These are phyloP conservation scores for Murina feae DNA, from an alignment of 2,113 vertebrate genomes.

Conservation along the genomic window DNA sequence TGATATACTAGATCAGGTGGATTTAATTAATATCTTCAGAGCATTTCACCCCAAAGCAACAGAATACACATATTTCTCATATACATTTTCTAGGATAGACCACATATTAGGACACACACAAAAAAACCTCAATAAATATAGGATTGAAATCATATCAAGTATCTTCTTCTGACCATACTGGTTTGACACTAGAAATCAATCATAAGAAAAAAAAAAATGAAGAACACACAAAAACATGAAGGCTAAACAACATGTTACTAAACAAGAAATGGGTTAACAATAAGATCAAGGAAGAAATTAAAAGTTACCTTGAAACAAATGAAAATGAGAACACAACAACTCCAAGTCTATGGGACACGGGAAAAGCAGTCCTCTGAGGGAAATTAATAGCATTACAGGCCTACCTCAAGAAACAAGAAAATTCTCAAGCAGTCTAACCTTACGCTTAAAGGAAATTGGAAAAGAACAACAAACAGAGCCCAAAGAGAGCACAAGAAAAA, in stretches of 20 bases:
- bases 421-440: not conserved
- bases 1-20: not conserved
- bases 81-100: not conserved
- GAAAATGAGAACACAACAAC: not conserved
- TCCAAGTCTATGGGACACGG: not conserved
- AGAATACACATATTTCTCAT: not conserved
- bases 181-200: not conserved
- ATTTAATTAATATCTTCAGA: not conserved
- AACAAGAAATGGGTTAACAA: not conserved
- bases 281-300: not conserved
- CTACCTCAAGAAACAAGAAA: not conserved
- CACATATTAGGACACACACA: not conserved
- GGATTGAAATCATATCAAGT: not conserved
- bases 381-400: not conserved
- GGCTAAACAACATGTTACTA: not conserved
- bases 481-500: not conserved
- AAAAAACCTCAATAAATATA: not conserved
- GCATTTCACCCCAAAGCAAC: not conserved
- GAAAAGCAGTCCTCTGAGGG: not conserved
- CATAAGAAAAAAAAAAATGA: not conserved
- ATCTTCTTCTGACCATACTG: not conserved
- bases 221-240: not conserved
- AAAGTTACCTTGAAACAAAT: not conserved
- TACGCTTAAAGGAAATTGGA: not conserved
- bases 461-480: not conserved